A percentile compares a stretch with the other conserved stretches of the same genome.
These are phyloP conservation scores for Rhogogaster chlorosoma DNA, from an alignment of 2,888 invertebrate genomes.

Conservation along the genomic window DNA sequence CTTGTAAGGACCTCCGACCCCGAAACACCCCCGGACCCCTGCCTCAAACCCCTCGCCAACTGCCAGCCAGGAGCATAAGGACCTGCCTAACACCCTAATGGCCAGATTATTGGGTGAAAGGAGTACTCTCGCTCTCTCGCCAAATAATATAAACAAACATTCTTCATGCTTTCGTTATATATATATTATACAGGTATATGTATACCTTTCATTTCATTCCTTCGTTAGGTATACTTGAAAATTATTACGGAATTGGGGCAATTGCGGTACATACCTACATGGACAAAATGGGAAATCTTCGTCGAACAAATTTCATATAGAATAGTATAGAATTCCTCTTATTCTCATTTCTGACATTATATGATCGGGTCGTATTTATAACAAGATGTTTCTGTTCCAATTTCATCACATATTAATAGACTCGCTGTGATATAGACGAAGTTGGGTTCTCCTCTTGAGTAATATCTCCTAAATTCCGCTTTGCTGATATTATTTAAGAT, in stretches of 20 bases:
- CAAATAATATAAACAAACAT: slow-evolving; percentile 47
- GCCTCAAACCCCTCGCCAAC: slow-evolving; percentile 49
- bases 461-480: background rate
- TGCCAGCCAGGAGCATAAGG: slow-evolving; percentile 56
- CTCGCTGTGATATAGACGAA: too few species aligned
- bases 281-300: background rate
- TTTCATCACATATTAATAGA: background rate
- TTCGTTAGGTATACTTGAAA: background rate
- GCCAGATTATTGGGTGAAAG: slow-evolving; percentile 73
- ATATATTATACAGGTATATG: too few species aligned
- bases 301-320: background rate
- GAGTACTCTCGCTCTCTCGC: slow-evolving; percentile 56
- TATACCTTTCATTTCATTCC: background rate
- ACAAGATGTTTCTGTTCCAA: too few species aligned
- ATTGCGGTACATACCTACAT: too few species aligned
- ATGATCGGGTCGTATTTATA: too few species aligned
- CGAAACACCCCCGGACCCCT: slow-evolving; percentile 48
- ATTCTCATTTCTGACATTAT: background rate
- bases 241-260: background rate
- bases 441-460: too few species aligned
- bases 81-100: slow-evolving; percentile 70
- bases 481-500: too few species aligned
- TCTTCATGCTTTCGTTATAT: background rate
- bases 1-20: slow-evolving; percentile 75
- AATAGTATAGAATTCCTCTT: background rate